A percentile compares a stretch with the other conserved stretches of the same genome.
Conservation (phyloP, 2,888 invertebrate species). For the Rhingia campestris region DNA sequence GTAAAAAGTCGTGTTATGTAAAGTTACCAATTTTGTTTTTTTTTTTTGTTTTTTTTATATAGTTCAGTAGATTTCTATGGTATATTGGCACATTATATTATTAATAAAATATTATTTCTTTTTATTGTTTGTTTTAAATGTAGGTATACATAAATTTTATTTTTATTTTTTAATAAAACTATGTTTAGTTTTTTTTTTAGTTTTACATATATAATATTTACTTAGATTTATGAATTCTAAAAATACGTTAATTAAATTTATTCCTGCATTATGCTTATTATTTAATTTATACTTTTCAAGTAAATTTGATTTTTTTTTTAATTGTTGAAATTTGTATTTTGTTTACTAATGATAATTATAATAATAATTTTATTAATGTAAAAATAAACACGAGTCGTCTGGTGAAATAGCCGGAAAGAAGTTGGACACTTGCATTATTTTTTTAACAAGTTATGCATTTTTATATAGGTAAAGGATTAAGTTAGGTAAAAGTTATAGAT, state of each 20-base stretch:
- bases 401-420: slow-evolving; percentile 37
- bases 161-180: slow-evolving; percentile 31
- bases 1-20: slow-evolving; percentile 67
- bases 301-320: slow-evolving; percentile 59
- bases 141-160: slow-evolving; percentile 15
- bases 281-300: slow-evolving; percentile 66
- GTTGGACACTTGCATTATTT: not conserved
- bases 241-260: slow-evolving; percentile 41
- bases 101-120: slow-evolving; percentile 56
- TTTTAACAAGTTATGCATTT: too few species aligned
- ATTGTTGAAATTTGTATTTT: slow-evolving; percentile 20
- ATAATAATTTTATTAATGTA: slow-evolving; percentile 31
- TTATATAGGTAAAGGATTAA: too few species aligned
- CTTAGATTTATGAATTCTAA: slow-evolving; percentile 42
- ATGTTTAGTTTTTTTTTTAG: slow-evolving; percentile 17
- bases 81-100: slow-evolving; percentile 67
- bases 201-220: slow-evolving; percentile 23
- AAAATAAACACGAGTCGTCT: slow-evolving; percentile 35
- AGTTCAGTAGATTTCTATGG: slow-evolving; percentile 60
- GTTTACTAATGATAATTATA: not conserved
- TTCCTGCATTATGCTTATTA: slow-evolving; percentile 60
- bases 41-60: slow-evolving; percentile 16
- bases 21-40: slow-evolving; percentile 58
- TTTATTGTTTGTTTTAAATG: slow-evolving; percentile 29
- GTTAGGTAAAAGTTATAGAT: too few species aligned